Conservation (phyloP, 2,113 vertebrate species). For the Xenotilapia leptura region DNA sequence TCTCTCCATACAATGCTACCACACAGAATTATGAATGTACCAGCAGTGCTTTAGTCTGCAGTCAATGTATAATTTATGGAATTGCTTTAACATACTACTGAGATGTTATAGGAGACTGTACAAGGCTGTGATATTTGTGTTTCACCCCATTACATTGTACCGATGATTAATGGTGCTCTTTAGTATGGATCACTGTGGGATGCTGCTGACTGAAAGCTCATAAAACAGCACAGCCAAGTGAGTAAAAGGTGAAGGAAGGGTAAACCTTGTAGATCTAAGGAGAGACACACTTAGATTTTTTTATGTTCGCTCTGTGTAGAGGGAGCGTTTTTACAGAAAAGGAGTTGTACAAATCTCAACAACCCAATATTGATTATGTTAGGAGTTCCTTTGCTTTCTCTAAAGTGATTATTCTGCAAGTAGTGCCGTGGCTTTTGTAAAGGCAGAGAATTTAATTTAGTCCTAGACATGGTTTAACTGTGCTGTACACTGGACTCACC, state of each 20-base stretch:
- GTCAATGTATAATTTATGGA: not conserved
- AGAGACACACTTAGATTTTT: not conserved
- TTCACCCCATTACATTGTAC: not conserved
- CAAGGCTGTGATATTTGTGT: not conserved
- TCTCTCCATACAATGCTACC: not conserved
- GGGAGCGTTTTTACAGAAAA: not conserved
- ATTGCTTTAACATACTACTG: not conserved
- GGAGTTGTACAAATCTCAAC: not conserved
- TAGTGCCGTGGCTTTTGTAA: not conserved
- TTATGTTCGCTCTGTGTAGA: not conserved
- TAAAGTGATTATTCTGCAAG: not conserved
- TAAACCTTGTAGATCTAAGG: not conserved
- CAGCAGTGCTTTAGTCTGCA: not conserved
- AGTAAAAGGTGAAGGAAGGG: not conserved
- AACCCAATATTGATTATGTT: not conserved
- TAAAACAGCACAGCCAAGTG: not conserved
- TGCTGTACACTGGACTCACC: not conserved
- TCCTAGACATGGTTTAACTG: not conserved
- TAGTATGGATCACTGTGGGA: not conserved
- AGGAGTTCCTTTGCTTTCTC: not conserved
- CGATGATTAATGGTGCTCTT: not conserved
- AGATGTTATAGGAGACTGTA: not conserved
- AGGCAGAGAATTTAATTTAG: not conserved
- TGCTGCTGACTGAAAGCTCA: not conserved
- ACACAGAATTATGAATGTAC: not conserved